Percentiles rank a stretch among this genome's conserved stretches.
Conservation (phyloP, 2,113 vertebrate genomes). For the Trogon melanurus region DNA sequence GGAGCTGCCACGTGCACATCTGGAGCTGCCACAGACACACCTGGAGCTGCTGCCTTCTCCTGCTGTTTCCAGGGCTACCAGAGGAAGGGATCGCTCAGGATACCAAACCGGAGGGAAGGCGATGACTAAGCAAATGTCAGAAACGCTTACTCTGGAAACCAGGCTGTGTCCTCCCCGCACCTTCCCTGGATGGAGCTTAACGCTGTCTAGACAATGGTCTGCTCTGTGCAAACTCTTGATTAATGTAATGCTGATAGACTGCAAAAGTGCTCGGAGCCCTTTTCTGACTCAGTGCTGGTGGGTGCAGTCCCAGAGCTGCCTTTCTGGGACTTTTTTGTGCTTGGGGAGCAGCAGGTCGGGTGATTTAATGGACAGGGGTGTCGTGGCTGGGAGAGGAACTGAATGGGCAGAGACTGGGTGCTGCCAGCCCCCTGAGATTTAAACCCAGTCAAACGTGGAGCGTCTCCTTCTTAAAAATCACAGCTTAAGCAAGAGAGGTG, state of each 20-base stretch:
- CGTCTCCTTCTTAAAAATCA: neutral
- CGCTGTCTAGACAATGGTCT: neutral
- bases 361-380: too few species aligned
- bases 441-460: neutral
- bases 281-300: accelerated
- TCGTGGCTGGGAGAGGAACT: neutral
- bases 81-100: neutral
- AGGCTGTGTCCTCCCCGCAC: neutral
- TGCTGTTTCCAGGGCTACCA: neutral
- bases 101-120: neutral
- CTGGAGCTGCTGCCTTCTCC: neutral
- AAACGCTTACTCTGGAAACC: neutral
- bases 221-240: neutral
- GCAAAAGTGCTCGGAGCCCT: neutral
- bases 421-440: accelerated
- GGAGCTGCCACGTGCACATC: neutral
- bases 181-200: neutral
- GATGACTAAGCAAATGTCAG: conserved; percentile 41
- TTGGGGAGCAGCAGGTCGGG: accelerated
- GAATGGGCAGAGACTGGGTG: neutral
- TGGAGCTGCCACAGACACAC: neutral
- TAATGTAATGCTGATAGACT: neutral
- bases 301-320: neutral
- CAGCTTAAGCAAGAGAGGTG: neutral
- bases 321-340: neutral